phyloP scores from a whole-genome alignment of 2,888 invertebrate species.

The Lumbricus terrestris region DNA sequence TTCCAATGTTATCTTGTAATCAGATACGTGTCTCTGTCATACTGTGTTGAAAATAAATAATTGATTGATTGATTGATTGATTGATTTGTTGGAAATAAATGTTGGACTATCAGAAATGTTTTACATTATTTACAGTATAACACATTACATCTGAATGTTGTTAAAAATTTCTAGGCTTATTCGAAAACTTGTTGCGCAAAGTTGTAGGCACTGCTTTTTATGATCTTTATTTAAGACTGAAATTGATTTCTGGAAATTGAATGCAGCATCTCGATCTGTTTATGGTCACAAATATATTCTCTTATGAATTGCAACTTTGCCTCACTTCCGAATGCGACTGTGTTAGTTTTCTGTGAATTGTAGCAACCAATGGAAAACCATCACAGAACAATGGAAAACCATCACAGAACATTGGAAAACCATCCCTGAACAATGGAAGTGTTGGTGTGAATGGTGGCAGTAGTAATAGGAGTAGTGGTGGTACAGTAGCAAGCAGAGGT shows the following conservation, averaged over 20 bases:
- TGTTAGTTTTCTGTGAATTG: not conserved
- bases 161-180: no score
- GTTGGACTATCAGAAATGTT: no score
- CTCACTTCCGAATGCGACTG: not conserved
- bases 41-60: no score
- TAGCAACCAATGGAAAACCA: not conserved
- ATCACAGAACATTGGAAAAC: slow-evolving; percentile 3
- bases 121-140: no score
- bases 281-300: not conserved
- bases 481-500: not conserved
- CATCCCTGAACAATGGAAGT: not conserved
- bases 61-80: no score
- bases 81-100: no score
- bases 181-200: not conserved
- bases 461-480: not conserved
- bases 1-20: no score
- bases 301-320: not conserved
- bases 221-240: not conserved
- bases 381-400: slow-evolving; percentile 3
- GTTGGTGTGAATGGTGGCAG: not conserved
- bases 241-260: not conserved
- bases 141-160: no score
- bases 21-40: no score
- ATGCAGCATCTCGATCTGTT: not conserved
- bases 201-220: not conserved